Conservation (phyloP, 1,140 invertebrate genomes). For the Brachionus rubens region DNA sequence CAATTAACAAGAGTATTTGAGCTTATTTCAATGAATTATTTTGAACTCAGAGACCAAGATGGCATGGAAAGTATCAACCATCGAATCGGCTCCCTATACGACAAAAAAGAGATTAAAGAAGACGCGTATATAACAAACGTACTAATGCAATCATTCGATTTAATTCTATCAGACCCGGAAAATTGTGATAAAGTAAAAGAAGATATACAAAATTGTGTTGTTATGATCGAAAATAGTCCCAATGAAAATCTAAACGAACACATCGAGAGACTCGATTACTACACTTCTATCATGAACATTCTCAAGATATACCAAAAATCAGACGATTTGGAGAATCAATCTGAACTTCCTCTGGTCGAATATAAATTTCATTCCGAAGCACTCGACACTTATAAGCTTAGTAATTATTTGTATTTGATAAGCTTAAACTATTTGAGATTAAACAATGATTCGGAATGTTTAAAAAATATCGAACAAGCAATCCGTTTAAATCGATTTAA, state of each 20-base stretch:
- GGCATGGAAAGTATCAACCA: background rate
- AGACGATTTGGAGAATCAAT: background rate
- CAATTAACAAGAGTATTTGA: background rate
- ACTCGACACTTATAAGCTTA: conserved; percentile 11
- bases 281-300: conserved; percentile 3
- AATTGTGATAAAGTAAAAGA: background rate
- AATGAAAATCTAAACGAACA: background rate
- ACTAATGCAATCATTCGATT: conserved; percentile 10
- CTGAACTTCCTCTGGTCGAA: background rate
- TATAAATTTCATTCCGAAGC: conserved; percentile 12
- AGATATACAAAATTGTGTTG: background rate
- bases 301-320: background rate
- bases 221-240: background rate
- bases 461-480: conserved; percentile 14
- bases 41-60: background rate
- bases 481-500: background rate
- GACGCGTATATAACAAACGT: background rate
- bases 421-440: background rate
- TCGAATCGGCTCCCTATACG: background rate
- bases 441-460: background rate
- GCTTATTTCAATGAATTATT: conserved; percentile 2
- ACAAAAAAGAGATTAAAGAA: background rate
- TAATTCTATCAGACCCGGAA: background rate
- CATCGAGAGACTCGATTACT: conserved; percentile 8
- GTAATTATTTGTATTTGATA: conserved; percentile 30